Evolutionary conservation across 2,113 vertebrate genomes (phyloP).

Genomic region (Murina feae): DNA sequence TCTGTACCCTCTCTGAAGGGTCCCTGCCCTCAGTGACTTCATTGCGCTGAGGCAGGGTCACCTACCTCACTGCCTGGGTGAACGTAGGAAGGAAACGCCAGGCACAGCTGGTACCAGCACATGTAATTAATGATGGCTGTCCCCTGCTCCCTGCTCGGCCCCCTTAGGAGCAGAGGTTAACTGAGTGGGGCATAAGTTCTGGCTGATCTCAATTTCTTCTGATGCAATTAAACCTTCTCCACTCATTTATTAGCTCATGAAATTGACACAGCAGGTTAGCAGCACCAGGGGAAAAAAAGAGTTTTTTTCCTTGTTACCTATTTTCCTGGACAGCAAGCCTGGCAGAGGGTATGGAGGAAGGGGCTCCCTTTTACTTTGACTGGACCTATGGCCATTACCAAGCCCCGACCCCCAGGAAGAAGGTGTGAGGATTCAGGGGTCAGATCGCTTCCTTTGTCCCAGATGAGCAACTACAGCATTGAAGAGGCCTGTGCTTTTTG

Average conservation of each 20-base stretch:
- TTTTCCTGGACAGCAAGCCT: background rate
- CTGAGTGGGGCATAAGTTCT: constrained; percentile 68
- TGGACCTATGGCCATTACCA: background rate
- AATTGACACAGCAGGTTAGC: constrained; percentile 61
- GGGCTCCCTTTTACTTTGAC: background rate
- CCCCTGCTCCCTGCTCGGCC: constrained; percentile 31
- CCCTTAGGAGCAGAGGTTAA: constrained; percentile 61
- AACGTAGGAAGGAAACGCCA: background rate
- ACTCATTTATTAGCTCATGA: constrained; percentile 52
- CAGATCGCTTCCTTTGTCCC: background rate
- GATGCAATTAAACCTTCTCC: constrained; percentile 60
- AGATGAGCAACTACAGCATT: background rate
- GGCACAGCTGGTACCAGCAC: rapidly evolving
- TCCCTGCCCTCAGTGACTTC: background rate
- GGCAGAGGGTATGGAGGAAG: background rate
- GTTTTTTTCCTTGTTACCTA: background rate
- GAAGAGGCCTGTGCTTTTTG: background rate
- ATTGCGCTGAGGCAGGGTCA: background rate
- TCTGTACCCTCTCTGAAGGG: background rate
- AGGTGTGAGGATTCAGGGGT: background rate
- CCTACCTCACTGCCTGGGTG: background rate
- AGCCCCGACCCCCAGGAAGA: background rate
- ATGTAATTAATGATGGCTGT: constrained; percentile 41
- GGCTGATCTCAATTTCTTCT: constrained; percentile 49
- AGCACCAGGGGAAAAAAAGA: background rate